Conservation (phyloP, 2,888 invertebrate genomes). For the Lamellibrachia satsuma region DNA sequence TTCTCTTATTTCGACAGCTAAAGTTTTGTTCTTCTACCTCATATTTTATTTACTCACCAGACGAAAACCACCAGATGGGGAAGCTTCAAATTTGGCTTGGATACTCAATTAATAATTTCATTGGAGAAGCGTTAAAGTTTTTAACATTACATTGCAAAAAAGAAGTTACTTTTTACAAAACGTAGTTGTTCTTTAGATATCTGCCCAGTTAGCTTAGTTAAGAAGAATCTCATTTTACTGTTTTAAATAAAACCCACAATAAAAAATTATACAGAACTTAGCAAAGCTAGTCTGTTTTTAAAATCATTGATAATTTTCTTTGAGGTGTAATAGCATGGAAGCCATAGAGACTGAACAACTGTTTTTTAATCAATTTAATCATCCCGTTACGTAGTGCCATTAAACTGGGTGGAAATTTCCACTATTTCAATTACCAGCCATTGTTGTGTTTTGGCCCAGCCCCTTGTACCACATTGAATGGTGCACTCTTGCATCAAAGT, state of each 20-base stretch:
- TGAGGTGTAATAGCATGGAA: no score
- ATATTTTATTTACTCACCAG: background rate
- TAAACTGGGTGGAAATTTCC: background rate
- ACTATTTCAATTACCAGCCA: background rate
- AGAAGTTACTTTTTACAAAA: no score
- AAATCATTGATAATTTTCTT: no score
- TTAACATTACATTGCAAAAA: no score
- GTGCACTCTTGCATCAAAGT: background rate
- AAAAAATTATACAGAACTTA: no score
- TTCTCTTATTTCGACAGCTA: background rate
- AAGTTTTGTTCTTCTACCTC: background rate
- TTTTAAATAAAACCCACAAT: no score
- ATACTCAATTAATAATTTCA: background rate
- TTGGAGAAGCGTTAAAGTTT: no score
- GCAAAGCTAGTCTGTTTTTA: no score
- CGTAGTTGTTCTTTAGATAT: no score
- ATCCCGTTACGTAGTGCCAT: background rate
- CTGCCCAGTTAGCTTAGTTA: no score
- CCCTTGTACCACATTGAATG: background rate
- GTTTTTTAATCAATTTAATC: background rate
- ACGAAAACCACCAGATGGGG: background rate
- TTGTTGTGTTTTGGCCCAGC: background rate
- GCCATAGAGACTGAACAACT: background rate
- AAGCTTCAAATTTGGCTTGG: background rate
- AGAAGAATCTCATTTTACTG: no score